phyloP scores from a whole-genome alignment of 2,797 vertebrate genomes.

The Lithobates sylvaticus region DNA sequence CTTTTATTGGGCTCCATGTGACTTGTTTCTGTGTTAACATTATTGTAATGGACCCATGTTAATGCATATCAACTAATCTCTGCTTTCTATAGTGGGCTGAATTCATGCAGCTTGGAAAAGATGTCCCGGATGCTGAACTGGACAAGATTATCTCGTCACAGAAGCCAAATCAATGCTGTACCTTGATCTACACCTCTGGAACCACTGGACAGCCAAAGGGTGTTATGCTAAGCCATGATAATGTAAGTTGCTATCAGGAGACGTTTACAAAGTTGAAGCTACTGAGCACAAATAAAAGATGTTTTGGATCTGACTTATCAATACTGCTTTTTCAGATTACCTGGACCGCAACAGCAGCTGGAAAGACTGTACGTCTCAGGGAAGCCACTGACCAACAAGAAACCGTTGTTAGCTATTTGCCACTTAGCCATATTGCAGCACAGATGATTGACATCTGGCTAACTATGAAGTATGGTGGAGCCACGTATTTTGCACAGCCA shows the following conservation, averaged over 20 bases:
- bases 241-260: constrained; percentile 76
- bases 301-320: neutral
- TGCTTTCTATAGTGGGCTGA: constrained; percentile 83
- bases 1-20: no score
- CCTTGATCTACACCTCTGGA: constrained; percentile 92
- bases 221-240: constrained; percentile 97
- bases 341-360: constrained; percentile 78
- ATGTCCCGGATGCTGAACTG: constrained; percentile 76
- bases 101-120: constrained; percentile 83
- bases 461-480: constrained; percentile 79
- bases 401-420: constrained; percentile 90
- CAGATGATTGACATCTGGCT: constrained; percentile 94
- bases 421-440: constrained; percentile 92
- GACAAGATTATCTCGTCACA: constrained; percentile 79
- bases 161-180: constrained; percentile 92
- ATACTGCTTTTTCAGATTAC: constrained; percentile 80
- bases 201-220: constrained; percentile 91
- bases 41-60: no score
- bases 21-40: no score
- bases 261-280: neutral
- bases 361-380: constrained; percentile 66
- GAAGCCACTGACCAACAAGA: constrained; percentile 76
- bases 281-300: neutral
- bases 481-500: constrained; percentile 87
- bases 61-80: neutral